phyloP scores from a whole-genome alignment of 2,888 invertebrate species.

The Omphaloscelis lunosa region DNA sequence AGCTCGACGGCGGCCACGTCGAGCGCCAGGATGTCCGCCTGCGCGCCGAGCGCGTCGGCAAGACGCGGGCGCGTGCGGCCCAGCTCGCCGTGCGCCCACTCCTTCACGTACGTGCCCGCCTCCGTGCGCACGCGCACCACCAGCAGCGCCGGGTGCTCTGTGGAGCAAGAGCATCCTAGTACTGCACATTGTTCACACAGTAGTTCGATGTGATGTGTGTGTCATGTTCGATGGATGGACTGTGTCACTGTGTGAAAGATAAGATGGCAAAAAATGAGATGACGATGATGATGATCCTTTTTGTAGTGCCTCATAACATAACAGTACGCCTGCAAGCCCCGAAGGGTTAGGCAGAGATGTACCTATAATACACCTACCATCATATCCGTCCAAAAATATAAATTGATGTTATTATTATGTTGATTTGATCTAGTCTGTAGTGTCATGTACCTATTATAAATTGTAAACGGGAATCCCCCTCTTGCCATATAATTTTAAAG shows the following conservation, averaged over 20 bases:
- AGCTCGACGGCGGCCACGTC: constrained; percentile 96
- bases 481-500: no score
- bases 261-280: neutral
- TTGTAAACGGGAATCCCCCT: no score
- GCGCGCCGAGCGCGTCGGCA: constrained; percentile 92
- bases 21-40: constrained; percentile 97
- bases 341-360: no score
- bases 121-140: constrained; percentile 94
- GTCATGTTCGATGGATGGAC: neutral
- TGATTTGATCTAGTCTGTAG: neutral
- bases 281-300: neutral
- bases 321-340: no score
- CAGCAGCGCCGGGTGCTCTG: constrained; percentile 90
- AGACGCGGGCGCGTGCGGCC: constrained; percentile 96
- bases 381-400: neutral
- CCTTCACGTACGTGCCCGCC: constrained; percentile 99
- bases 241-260: neutral
- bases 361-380: no score
- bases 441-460: neutral
- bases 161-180: neutral
- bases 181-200: neutral
- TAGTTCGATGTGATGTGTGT: neutral
- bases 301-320: no score
- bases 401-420: neutral
- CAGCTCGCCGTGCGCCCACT: constrained; percentile 99